These are phyloP conservation scores for Dorcus parallelipipedus DNA, from an alignment of 2,888 invertebrate species.

Conservation along the genomic window DNA sequence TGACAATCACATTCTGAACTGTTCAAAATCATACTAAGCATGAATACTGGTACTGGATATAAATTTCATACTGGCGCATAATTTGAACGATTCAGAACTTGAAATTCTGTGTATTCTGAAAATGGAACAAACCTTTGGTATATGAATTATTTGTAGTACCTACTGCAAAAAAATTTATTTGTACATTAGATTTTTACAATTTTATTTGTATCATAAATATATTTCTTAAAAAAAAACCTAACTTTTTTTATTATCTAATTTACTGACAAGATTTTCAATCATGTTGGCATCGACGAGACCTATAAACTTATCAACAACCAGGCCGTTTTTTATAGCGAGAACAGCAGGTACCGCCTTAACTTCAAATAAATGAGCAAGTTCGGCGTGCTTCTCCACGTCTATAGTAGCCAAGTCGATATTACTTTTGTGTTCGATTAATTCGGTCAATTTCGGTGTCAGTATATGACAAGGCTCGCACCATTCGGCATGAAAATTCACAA, in stretches of 20 bases:
- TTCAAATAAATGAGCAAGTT: conserved; percentile 75
- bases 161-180: too few relatives aligned
- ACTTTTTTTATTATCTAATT: conserved; percentile 46
- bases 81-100: too few relatives aligned
- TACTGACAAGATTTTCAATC: conserved; percentile 75
- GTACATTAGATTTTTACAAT: too few relatives aligned
- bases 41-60: too few relatives aligned
- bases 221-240: conserved; percentile 6
- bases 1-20: too few relatives aligned
- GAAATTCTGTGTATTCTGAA: too few relatives aligned
- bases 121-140: too few relatives aligned
- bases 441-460: conserved; percentile 76
- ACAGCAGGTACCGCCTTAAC: conserved; percentile 83
- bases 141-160: too few relatives aligned
- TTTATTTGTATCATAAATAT: background rate
- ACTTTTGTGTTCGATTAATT: conserved; percentile 67
- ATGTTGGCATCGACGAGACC: conserved; percentile 79
- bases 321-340: conserved; percentile 76
- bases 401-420: conserved; percentile 77
- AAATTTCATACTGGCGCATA: too few relatives aligned
- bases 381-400: conserved; percentile 78
- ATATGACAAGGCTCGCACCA: conserved; percentile 91
- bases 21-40: too few relatives aligned
- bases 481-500: conserved; percentile 87
- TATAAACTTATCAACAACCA: conserved; percentile 83